phyloP scores from a whole-genome alignment of 2,888 invertebrate species.

The Eupithecia tripunctaria region DNA sequence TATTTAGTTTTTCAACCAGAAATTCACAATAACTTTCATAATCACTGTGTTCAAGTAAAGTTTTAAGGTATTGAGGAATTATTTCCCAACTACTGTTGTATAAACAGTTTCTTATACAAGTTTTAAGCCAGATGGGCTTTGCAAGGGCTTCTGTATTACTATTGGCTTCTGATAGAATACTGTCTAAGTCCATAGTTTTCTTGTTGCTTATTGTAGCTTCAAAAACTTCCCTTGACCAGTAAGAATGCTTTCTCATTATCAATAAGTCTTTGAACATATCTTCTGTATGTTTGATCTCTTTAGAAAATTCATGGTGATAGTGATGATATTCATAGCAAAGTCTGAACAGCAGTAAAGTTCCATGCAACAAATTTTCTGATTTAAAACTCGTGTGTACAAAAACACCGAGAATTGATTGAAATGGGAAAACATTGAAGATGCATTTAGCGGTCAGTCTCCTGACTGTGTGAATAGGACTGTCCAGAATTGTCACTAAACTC shows the following conservation, averaged over 20 bases:
- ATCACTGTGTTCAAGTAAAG: slow-evolving; percentile 56
- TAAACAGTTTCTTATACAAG: slow-evolving; percentile 56
- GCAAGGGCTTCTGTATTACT: slow-evolving; percentile 57
- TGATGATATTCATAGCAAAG: slow-evolving; percentile 58
- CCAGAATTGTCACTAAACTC: slow-evolving; percentile 62
- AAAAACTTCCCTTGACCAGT: slow-evolving; percentile 60
- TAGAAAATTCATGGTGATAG: slow-evolving; percentile 42
- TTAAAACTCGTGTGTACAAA: slow-evolving; percentile 47
- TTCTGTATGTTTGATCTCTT: slow-evolving; percentile 48
- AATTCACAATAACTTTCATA: slow-evolving; percentile 60
- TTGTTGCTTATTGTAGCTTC: slow-evolving; percentile 49
- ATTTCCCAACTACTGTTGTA: slow-evolving; percentile 53
- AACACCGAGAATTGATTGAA: slow-evolving; percentile 52
- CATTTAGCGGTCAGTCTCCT: slow-evolving; percentile 73
- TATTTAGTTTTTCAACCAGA: slow-evolving; percentile 57
- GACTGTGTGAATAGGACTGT: slow-evolving; percentile 75
- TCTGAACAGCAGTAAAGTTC: slow-evolving; percentile 61
- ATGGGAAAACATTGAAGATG: slow-evolving; percentile 71
- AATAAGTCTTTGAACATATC: slow-evolving; percentile 50
- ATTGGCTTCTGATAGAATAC: slow-evolving; percentile 54
- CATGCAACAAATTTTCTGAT: slow-evolving; percentile 73
- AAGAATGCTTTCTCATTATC: slow-evolving; percentile 55
- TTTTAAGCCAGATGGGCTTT: slow-evolving; percentile 63
- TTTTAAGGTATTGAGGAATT: slow-evolving; percentile 54
- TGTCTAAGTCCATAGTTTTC: slow-evolving; percentile 46